These are phyloP conservation scores for Ametastegia equiseti DNA, from an alignment of 2,888 invertebrate genomes.

Conservation along the genomic window DNA sequence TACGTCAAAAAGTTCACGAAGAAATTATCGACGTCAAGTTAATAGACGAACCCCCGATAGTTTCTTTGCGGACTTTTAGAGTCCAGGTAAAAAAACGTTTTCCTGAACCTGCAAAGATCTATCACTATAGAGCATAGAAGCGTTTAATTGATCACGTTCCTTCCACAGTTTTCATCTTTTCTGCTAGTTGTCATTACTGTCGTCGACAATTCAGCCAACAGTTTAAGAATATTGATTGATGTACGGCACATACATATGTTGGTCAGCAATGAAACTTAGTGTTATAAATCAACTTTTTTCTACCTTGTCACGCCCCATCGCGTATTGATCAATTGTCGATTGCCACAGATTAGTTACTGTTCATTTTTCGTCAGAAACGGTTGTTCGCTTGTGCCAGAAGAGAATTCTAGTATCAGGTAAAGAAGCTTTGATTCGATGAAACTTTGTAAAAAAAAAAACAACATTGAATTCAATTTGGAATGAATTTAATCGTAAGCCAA, in stretches of 20 bases:
- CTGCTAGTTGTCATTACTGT: neutral
- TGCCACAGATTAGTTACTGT: conserved; percentile 8
- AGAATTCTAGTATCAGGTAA: neutral
- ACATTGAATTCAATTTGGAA: neutral
- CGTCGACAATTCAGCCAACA: neutral
- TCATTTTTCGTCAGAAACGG: neutral
- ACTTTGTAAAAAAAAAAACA: neutral
- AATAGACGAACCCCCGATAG: neutral
- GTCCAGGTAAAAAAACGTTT: neutral
- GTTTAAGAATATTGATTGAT: neutral
- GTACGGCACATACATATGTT: neutral
- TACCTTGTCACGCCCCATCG: neutral
- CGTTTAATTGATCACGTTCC: neutral
- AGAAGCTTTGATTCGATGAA: neutral
- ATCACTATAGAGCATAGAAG: neutral
- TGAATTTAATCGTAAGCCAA: too few species aligned
- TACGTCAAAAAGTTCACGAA: too few species aligned
- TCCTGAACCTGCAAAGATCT: neutral
- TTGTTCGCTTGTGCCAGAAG: neutral
- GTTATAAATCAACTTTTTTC: neutral
- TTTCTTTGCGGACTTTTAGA: neutral
- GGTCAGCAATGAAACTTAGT: neutral
- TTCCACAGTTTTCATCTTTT: neutral
- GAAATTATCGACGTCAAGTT: neutral
- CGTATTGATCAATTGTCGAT: neutral